Evolutionary conservation across 2,888 invertebrate genomes (phyloP), one percentile per base, ranked within the genome.

Genomic region (Ophion obscuratus): DNA sequence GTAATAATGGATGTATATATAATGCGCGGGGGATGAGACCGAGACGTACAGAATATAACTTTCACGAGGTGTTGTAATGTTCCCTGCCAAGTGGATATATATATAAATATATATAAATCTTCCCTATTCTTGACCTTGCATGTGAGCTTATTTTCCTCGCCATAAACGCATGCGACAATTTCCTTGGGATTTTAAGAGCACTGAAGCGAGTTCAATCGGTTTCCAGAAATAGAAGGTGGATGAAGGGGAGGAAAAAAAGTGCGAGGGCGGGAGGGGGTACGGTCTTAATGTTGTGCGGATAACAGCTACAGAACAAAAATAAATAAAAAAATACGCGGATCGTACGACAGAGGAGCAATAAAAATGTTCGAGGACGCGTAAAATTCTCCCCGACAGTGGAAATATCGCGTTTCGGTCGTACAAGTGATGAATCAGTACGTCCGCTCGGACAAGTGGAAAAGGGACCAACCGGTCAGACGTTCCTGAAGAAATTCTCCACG

Each of bases 61-160:
- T 71, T 84, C 71, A 80, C 59, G 84, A 84, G 53, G 71, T 59
- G 70, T 80, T 75, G 80, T 78, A 71, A 84, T 71, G 66, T 40
- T 59, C 40, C 36, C 57, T 40, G 70, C 61, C 73, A 47, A 47
- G 47, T 14, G 14, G 11, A 11, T 40, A 40, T 40, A 68, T 64
- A 75, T 70, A 36, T 70, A 53, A 24, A 31, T 83, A 68, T 53
- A 53, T 47, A 47, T 66, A 53, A 67, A 31, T 73, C n/a, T 20
- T 36, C 20, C 10, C 64, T 71, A 20, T 70, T 27, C 31, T 67
- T 36, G 57, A 40, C 47, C n/a, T 47, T 80, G 31, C 36, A 4
- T 36, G 70, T n/a, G n/a, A 70, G 59, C 17, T 73, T 44, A 20
- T 71, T 62, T 57, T 67, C 27, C 47, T 62, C 47, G 14, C 53